Percentiles rank a stretch among this genome's conserved stretches.
phyloP scores from a whole-genome alignment of 2,113 vertebrate genomes.

The Aegithalos caudatus region DNA sequence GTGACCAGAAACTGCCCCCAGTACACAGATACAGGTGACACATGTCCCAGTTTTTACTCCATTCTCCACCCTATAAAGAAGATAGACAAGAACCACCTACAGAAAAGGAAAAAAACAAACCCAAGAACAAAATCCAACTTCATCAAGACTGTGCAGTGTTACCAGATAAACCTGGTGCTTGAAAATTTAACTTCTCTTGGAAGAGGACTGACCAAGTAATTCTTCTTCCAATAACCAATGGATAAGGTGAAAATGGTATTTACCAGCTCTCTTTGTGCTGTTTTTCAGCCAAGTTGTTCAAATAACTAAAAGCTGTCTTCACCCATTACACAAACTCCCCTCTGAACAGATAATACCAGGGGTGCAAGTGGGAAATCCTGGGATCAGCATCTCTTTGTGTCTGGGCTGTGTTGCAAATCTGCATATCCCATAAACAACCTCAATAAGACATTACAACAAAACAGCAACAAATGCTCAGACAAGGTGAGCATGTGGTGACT shows the following conservation, averaged over 20 bases:
- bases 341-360: not conserved
- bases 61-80: not conserved
- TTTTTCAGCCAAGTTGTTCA: not conserved
- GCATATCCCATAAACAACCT: not conserved
- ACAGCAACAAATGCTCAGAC: not conserved
- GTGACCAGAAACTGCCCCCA: not conserved
- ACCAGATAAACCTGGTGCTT: not conserved
- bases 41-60: not conserved
- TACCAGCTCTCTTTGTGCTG: not conserved
- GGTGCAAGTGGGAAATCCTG: not conserved
- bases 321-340: not conserved
- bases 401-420: not conserved
- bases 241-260: not conserved
- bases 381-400: not conserved
- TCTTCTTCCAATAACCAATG: not conserved
- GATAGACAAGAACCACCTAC: not conserved
- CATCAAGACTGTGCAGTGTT: fast-evolving
- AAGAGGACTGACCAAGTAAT: not conserved
- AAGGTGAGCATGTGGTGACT: not conserved
- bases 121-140: not conserved
- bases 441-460: slow-evolving; percentile 16
- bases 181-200: not conserved
- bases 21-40: not conserved
- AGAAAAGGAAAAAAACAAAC: not conserved
- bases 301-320: not conserved